Conservation (phyloP, 2,797 vertebrate genomes). For the Channallabes apus region DNA sequence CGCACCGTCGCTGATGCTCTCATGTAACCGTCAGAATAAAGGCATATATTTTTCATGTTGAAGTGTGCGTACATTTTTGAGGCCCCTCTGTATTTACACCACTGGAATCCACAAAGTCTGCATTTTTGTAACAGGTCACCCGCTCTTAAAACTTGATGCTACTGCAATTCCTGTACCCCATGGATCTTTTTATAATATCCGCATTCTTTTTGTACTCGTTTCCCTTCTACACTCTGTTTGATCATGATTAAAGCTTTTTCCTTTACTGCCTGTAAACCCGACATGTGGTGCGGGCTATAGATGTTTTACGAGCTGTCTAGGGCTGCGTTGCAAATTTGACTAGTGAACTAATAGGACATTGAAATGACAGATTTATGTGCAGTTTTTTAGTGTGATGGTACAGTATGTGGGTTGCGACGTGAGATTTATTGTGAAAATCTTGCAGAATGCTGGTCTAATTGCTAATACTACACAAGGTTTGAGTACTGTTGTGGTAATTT, state of each 20-base stretch:
- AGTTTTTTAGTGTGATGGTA: not conserved
- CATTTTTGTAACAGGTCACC: not conserved
- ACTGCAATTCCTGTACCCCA: not conserved
- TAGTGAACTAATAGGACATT: not conserved
- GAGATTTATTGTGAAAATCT: not conserved
- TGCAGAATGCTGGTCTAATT: constrained; percentile 1
- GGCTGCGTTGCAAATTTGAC: constrained; percentile 7
- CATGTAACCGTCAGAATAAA: too few species aligned
- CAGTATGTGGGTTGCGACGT: not conserved
- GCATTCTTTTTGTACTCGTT: not conserved
- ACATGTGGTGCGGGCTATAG: constrained; percentile 31
- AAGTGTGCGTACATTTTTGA: too few species aligned
- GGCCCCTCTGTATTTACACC: not conserved
- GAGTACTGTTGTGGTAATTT: not conserved
- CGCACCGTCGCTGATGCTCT: too few species aligned
- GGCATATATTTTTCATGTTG: too few species aligned
- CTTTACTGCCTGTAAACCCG: constrained; percentile 43
- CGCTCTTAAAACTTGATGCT: not conserved
- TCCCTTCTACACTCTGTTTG: constrained; percentile 24
- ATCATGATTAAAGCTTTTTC: constrained; percentile 35
- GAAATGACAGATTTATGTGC: not conserved
- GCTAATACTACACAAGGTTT: not conserved
- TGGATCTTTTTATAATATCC: not conserved
- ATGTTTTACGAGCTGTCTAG: constrained; percentile 54
- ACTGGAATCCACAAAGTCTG: not conserved